Percentiles rank a stretch among this genome's conserved stretches.
Conservation (phyloP, 1,140 invertebrate genomes). For the Condylostylus longicornis region DNA sequence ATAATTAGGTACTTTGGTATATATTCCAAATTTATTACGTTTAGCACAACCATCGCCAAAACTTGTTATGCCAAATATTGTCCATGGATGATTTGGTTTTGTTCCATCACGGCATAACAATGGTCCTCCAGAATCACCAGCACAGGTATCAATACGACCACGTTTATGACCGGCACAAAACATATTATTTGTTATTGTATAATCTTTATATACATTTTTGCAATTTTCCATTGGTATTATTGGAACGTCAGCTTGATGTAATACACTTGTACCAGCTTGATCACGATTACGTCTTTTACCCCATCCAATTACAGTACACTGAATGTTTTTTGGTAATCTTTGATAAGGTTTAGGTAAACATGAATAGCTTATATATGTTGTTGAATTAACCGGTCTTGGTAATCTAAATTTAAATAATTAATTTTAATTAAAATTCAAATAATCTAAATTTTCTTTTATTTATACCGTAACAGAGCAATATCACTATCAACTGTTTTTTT, state of each 20-base stretch:
- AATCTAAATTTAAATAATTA: too few relatives aligned
- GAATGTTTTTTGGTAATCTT: slow-evolving; percentile 33
- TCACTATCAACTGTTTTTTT: slow-evolving; percentile 82
- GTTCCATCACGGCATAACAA: slow-evolving; percentile 50
- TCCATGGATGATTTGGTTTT: slow-evolving; percentile 44
- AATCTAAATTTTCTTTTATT: too few relatives aligned
- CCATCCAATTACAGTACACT: slow-evolving; percentile 64
- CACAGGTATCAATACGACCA: slow-evolving; percentile 67
- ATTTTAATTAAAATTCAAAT: too few relatives aligned
- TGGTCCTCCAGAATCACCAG: slow-evolving; percentile 80
- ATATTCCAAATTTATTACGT: slow-evolving; percentile 82
- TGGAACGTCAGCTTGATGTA: slow-evolving; percentile 67
- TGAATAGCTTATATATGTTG: slow-evolving; percentile 26
- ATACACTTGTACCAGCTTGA: slow-evolving; percentile 54
- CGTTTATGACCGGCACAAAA: slow-evolving; percentile 70
- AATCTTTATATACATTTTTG: slow-evolving; percentile 59
- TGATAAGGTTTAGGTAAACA: slow-evolving; percentile 46
- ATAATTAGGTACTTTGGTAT: slow-evolving; percentile 74
- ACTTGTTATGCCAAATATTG: slow-evolving; percentile 79
- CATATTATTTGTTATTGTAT: slow-evolving; percentile 75
- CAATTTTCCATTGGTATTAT: slow-evolving; percentile 63
- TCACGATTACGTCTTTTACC: slow-evolving; percentile 59
- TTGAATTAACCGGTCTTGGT: slow-evolving; percentile 38
- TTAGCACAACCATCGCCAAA: slow-evolving; percentile 89
- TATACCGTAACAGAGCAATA: slow-evolving; percentile 62